phyloP scores from a whole-genome alignment of 1,140 invertebrate genomes.

The Drosophila bocqueti region DNA sequence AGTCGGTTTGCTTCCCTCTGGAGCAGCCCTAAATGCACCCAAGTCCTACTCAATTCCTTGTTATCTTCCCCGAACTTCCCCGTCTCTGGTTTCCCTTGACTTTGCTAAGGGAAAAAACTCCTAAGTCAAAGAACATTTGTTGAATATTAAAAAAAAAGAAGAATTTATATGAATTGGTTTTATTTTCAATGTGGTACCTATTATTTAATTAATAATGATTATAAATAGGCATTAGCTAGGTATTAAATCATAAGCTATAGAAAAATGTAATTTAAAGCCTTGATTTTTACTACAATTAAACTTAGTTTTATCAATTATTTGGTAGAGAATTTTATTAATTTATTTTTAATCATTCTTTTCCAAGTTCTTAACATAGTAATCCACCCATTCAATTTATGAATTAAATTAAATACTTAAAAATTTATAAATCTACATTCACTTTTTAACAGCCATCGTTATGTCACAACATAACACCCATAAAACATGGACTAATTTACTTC shows the following conservation, averaged over 20 bases:
- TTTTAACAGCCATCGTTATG: neutral
- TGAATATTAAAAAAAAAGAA: conserved; percentile 42
- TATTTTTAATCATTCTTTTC: neutral
- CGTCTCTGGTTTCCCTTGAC: neutral
- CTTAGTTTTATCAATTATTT: neutral
- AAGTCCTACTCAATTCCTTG: conserved; percentile 25
- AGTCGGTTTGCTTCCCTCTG: conserved; percentile 1
- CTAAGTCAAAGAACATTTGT: conserved; percentile 41
- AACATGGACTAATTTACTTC: neutral
- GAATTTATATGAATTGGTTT: conserved; percentile 12
- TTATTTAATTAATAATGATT: neutral
- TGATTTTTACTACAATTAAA: neutral
- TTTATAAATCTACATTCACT: neutral
- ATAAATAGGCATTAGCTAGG: neutral
- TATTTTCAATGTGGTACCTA: neutral
- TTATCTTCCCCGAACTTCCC: conserved; percentile 19
- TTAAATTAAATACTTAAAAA: neutral
- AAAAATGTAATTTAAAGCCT: neutral
- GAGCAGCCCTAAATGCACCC: conserved; percentile 17
- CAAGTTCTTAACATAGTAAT: neutral
- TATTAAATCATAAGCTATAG: neutral
- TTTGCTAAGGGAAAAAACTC: conserved; percentile 3
- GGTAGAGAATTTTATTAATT: too few relatives aligned
- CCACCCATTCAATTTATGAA: neutral
- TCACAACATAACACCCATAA: neutral